These are phyloP conservation scores for Megaceryle torquata DNA, from an alignment of 2,113 vertebrate genomes.

Conservation along the genomic window DNA sequence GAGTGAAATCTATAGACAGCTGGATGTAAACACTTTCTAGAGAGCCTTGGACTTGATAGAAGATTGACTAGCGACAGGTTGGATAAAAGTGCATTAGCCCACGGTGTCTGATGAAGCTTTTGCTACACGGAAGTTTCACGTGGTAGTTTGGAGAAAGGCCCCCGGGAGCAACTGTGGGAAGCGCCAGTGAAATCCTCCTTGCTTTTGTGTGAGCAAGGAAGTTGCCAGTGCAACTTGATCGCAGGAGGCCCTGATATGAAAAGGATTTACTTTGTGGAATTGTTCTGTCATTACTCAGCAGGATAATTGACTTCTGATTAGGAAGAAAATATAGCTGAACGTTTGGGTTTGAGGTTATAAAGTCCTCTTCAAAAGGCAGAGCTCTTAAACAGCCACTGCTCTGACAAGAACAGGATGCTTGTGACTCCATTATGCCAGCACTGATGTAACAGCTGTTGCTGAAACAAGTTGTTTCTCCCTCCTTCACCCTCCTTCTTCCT, in stretches of 20 bases:
- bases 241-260: neutral
- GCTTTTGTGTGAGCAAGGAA: neutral
- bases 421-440: neutral
- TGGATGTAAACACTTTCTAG: neutral
- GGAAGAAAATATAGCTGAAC: neutral
- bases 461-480: neutral
- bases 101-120: neutral
- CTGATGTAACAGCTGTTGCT: slow-evolving; percentile 40
- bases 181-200: neutral
- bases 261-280: slow-evolving; percentile 2
- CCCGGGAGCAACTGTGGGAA: neutral
- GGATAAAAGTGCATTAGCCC: neutral
- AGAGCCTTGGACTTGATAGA: neutral
- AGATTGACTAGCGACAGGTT: neutral
- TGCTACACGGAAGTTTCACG: neutral
- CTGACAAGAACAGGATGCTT: neutral
- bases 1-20: neutral
- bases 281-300: slow-evolving; percentile 19
- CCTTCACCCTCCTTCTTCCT: neutral
- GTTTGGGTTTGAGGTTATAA: neutral
- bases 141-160: neutral
- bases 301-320: slow-evolving; percentile 15
- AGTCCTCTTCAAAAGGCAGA: slow-evolving; percentile 19
- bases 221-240: neutral
- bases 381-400: neutral